A percentile compares a stretch with the other conserved stretches of the same genome.
phyloP scores from a whole-genome alignment of 1,140 invertebrate species.

The Zelostemma sp. region DNA sequence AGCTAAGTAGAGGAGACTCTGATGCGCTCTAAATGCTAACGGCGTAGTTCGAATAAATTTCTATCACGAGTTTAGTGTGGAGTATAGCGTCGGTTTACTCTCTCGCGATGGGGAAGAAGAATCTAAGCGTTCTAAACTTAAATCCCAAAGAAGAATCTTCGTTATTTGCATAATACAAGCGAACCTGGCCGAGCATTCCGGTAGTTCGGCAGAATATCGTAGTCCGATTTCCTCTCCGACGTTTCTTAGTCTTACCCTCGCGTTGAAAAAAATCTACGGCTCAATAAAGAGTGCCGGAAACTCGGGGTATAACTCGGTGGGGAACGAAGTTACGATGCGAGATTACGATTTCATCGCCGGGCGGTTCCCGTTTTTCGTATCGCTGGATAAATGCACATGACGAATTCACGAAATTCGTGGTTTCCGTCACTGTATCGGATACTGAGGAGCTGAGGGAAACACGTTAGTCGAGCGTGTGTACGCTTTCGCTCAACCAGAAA shows the following conservation, averaged over 20 bases:
- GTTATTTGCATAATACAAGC: conserved; percentile 21
- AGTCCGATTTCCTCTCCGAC: conserved; percentile 4
- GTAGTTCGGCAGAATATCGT: conserved; percentile 17
- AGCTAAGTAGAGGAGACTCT: not conserved
- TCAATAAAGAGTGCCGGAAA: conserved; percentile 5
- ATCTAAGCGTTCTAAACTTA: conserved; percentile 21
- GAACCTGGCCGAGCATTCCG: conserved; percentile 15
- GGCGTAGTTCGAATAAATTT: conserved; percentile 22
- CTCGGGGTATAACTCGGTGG: not conserved
- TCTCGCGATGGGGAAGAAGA: conserved; percentile 9
- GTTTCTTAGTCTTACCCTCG: conserved; percentile 12
- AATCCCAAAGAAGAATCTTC: conserved; percentile 20
- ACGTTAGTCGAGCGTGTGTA: conserved; percentile 29
- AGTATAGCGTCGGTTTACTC: conserved; percentile 11
- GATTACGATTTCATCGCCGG: conserved; percentile 3
- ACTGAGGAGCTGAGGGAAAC: conserved; percentile 15
- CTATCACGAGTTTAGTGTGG: conserved; percentile 18
- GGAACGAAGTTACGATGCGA: not conserved
- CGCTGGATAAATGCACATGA: conserved; percentile 32
- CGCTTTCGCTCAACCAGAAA: conserved; percentile 47
- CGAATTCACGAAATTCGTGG: conserved; percentile 30
- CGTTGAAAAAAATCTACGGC: not conserved
- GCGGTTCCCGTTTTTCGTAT: conserved; percentile 1
- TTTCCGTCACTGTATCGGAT: conserved; percentile 8
- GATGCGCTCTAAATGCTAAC: conserved; percentile 13